A percentile compares a stretch with the other conserved stretches of the same genome.
Evolutionary conservation across 2,888 invertebrate species (phyloP).

Genomic region (Brenthis ino): DNA sequence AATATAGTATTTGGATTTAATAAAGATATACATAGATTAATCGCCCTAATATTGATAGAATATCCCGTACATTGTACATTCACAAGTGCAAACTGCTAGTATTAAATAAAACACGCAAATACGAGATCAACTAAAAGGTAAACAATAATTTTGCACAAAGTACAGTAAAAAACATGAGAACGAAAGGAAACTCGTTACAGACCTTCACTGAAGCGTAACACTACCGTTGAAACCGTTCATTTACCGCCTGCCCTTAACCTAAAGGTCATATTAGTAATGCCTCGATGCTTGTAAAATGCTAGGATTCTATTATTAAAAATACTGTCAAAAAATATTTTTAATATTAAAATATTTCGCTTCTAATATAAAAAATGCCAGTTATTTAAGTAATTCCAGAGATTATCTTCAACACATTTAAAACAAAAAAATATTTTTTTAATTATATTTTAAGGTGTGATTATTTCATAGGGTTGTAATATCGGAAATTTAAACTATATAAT

Average conservation of each 20-base stretch:
- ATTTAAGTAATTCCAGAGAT: too few species aligned
- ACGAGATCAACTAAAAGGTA: conserved; percentile 8
- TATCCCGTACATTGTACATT: too few species aligned
- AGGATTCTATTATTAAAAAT: conserved; percentile 20
- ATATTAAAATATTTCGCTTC: too few species aligned
- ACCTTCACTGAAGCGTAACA: conserved; percentile 35
- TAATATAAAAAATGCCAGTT: too few species aligned
- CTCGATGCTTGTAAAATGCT: conserved; percentile 27
- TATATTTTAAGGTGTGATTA: too few species aligned
- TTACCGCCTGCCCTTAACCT: conserved; percentile 33
- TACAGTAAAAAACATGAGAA: conserved; percentile 23
- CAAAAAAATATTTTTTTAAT: too few species aligned
- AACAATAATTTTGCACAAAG: conserved; percentile 25
- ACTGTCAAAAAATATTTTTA: too few species aligned
- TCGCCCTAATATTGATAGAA: background rate
- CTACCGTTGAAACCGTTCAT: conserved; percentile 36
- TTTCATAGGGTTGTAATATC: too few species aligned
- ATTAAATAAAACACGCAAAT: background rate
- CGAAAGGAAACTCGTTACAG: conserved; percentile 36
- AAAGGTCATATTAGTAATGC: conserved; percentile 39
- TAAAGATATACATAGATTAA: too few species aligned
- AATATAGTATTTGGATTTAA: too few species aligned
- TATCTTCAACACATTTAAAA: too few species aligned
- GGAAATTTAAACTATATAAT: too few species aligned
- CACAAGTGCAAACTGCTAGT: background rate